phyloP scores from a whole-genome alignment of 2,888 invertebrate species.

The Diplazon laetatorius region DNA sequence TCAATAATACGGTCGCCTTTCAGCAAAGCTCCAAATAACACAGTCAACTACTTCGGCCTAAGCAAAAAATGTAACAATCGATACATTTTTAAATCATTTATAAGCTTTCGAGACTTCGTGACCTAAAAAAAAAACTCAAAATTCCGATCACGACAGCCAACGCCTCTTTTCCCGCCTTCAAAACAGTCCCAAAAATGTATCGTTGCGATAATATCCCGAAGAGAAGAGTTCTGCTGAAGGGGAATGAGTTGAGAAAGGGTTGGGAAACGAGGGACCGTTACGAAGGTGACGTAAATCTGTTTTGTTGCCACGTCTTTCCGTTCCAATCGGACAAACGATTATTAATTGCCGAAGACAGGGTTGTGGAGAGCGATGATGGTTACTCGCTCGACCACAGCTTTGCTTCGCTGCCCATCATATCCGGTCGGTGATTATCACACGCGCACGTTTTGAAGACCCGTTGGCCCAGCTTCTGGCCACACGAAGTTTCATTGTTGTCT shows the following conservation, averaged over 20 bases:
- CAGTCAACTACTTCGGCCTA: too few relatives aligned
- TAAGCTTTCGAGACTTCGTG: too few relatives aligned
- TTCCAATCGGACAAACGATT: constrained; percentile 77
- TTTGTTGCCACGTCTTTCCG: constrained; percentile 63
- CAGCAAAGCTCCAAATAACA: too few relatives aligned
- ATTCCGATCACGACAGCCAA: too few relatives aligned
- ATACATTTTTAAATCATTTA: too few relatives aligned
- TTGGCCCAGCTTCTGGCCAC: constrained; percentile 22
- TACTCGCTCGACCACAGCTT: constrained; percentile 57
- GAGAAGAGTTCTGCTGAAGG: too few relatives aligned
- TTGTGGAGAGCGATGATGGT: constrained; percentile 52
- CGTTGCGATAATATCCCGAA: too few relatives aligned
- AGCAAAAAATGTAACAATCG: too few relatives aligned
- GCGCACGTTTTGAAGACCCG: constrained; percentile 44
- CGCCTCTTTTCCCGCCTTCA: too few relatives aligned
- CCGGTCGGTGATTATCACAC: constrained; percentile 38
- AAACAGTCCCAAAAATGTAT: too few relatives aligned
- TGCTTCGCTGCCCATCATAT: constrained; percentile 24
- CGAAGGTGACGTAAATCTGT: constrained; percentile 48
- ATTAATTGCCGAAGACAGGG: constrained; percentile 73
- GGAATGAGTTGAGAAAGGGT: constrained; percentile 16
- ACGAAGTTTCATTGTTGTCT: constrained; percentile 48
- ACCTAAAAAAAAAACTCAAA: too few relatives aligned
- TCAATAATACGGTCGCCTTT: too few relatives aligned
- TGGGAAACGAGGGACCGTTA: constrained; percentile 52